Evolutionary conservation across 2,888 invertebrate genomes (phyloP), one percentile per base, ranked within the genome.

Genomic region (Synergus umbraculus): DNA sequence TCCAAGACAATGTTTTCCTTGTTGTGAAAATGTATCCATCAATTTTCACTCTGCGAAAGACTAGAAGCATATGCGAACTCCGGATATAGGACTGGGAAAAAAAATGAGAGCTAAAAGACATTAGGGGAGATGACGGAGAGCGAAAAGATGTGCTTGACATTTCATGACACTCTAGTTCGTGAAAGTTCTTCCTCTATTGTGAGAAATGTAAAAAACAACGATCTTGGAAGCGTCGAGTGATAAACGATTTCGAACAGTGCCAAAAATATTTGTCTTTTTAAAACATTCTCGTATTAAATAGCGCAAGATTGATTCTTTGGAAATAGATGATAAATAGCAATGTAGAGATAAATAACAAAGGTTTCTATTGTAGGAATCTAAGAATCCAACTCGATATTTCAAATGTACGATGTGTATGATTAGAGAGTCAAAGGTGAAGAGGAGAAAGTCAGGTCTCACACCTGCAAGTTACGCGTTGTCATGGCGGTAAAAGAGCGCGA

Each of bases 401-500:
- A 29, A 29, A 69, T 10, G 10, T 60, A 46, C 4, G 49, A 49
- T 69, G 12, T 54, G 37, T 73, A 37, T 73, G 8, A 73, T 54
- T 29, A 69, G 69, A 46, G 79, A 83, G 81, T 80, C 81, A 81
- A 84, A 84, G 82, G 79, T 84, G 84, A 83, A 81, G 77, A 82
- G 84, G 84, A 82, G 84, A 82, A 84, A 84, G 84, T 82, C 78
- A 79, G 78, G 82, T 81, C 65, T 79, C 69, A 79, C 83, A 83
- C 83, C 80, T 83, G 80, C 82, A 82, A 83, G 84, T 83, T 83
- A 81, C 82, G 84, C 80, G 81, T 80, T 84, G 83, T 83, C 79
- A 82, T 82, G 84, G 86, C 83, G 85, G 88, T 88, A 88, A 90
- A 89, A 89, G 88, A 86, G 90, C 88, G 90, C 89, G 88, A 91